Evolutionary conservation across 2,797 vertebrate species (phyloP).

Genomic region (Chaunax sp.): DNA sequence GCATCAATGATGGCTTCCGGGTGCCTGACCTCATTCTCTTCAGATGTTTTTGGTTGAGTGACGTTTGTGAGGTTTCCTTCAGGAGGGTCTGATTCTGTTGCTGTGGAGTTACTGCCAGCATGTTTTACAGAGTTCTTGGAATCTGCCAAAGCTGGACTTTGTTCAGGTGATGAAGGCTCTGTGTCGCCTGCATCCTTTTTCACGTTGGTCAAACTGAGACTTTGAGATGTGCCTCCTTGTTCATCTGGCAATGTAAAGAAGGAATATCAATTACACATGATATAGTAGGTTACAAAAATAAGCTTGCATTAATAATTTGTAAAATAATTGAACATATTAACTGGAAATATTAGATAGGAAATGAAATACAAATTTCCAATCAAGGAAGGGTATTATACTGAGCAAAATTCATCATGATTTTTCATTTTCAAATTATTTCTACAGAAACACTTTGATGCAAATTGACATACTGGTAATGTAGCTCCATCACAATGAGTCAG

Average conservation of each 20-base stretch:
- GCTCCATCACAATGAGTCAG: too few species aligned
- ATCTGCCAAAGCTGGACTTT: accelerated
- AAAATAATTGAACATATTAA: too few species aligned
- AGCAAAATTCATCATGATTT: too few species aligned
- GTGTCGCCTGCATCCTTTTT: accelerated
- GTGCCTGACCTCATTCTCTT: accelerated
- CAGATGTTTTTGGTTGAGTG: accelerated
- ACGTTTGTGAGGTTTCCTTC: accelerated
- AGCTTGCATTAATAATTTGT: too few species aligned
- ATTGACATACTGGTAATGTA: too few species aligned
- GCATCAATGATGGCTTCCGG: accelerated
- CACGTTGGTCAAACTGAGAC: accelerated
- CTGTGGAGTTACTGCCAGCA: accelerated
- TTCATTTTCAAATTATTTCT: too few species aligned
- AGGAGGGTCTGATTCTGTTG: too few species aligned
- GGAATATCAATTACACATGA: background rate
- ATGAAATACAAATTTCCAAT: too few species aligned
- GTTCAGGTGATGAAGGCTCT: accelerated
- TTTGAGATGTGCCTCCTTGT: accelerated
- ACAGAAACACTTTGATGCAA: too few species aligned
- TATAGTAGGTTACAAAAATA: background rate
- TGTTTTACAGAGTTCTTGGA: accelerated
- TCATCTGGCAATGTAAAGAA: accelerated
- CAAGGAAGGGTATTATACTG: too few species aligned
- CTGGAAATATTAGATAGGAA: too few species aligned